Base-by-base conservation (phyloP, 2,113 vertebrate genomes). In the Xenopus laevis region DNA sequence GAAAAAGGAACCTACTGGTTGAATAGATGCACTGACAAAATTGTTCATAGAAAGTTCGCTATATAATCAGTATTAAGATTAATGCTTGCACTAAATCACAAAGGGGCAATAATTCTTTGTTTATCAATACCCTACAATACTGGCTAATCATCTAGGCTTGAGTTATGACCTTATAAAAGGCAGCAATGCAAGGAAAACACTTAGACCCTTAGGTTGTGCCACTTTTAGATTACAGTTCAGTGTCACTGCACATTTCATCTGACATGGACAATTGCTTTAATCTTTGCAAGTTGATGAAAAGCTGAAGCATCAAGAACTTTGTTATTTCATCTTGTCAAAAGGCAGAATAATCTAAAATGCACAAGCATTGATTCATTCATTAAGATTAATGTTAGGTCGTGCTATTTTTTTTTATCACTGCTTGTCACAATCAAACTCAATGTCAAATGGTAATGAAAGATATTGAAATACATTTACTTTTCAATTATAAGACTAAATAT, bases 181-280 rank as follows among this genome's bases (percentile, higher is more conserved):
- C 33, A 7, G 33, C 33, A 40, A 7, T 40, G 6, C 6, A 40
- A 40, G 33, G 33, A 2, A 40, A 63, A 58, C 58, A 59, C 46
- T 33, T 58, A 68, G 44, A 13, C 65, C 73, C 65, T 68, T 46
- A 75, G 65, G 73, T 69, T 68, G 65, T 75, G 73, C 66, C 65
- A 75, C 73, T 69, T 75, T 75, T 75, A 65, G 21, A 75, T 69
- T 68, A 68, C 61, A 75, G 65, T 46, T 75, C 73, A 75, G 65
- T 75, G 73, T 75, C 73, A 53, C 65, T 69, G 58, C 68, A 46
- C 65, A 75, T 75, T 75, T 75, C 65, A 20, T 75, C 73, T 62
- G 33, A 27, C 65, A 68, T 62, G 58, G 65, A 75, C 73, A 69
- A 69, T 52, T 75, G 65, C 65, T 75, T 75, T 75, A 68, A 69